Evolutionary conservation across 1,140 invertebrate species (phyloP), one percentile per base, ranked within the genome.

Genomic region (Cydia strobilella): DNA sequence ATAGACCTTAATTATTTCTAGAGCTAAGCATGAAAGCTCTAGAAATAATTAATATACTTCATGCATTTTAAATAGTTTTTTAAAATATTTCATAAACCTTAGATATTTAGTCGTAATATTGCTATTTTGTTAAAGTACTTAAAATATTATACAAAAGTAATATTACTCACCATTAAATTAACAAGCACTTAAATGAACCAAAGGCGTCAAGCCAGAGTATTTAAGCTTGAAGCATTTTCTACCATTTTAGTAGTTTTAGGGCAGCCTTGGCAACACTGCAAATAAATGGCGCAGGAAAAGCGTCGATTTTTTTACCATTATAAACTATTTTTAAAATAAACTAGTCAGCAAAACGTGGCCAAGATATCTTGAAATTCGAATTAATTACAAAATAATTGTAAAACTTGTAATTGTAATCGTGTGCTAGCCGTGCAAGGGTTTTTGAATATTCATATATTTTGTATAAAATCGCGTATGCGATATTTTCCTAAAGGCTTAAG

Each of bases 141-240:
- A 69, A 69, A 65, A 69, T 69, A 35, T 5, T 39, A 18, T 69
- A 69, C 65, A 69, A 69, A 69, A n/a, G 10, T 15, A 69, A 35
- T 42, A 31, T 18, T 66, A 69, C 65, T 69, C n/a, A 69, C 65
- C 65, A 39, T 35, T 42, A 35, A 13, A 39, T 18, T 35, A 69
- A 18, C 27, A 39, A 69, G 65, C 65, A 69, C 65, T 69, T 20
- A 69, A 6, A 42, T 59, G 51, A 71, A 75, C 66, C 65, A 71
- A 35, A 23, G 20, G 75, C 75, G 69, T 51, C 71, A 79, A 77
- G 78, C 78, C 74, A 78, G 71, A 63, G 23, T 42, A 10, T 77
- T 77, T 80, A 83, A 83, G 82, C 82, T 80, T 62, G 42, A 83
- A 81, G 78, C 77, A 45, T 74, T 72, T 81, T 81, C 77, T 80